Evolutionary conservation across 2,113 vertebrate species (phyloP).

Genomic region (Dicaeum eximium): DNA sequence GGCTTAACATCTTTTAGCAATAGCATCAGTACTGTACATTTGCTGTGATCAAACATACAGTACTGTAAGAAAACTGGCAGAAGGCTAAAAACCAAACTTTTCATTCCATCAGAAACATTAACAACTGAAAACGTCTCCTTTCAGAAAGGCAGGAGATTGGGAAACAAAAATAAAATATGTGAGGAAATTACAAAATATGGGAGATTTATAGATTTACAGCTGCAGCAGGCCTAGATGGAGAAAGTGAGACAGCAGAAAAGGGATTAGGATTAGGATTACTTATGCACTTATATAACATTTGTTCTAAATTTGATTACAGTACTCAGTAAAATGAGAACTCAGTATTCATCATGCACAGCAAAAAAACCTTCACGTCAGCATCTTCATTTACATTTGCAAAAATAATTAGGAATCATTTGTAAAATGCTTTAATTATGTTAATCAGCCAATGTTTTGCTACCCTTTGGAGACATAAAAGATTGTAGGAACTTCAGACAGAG

Average conservation of each 20-base stretch:
- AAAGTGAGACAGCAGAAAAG: slow-evolving; percentile 45
- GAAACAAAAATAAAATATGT: neutral
- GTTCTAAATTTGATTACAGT: slow-evolving; percentile 46
- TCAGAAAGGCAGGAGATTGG: neutral
- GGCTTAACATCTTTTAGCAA: neutral
- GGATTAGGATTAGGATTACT: slow-evolving; percentile 46
- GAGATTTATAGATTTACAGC: slow-evolving; percentile 45
- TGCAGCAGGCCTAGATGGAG: slow-evolving; percentile 20
- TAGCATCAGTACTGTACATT: neutral
- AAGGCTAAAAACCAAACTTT: neutral
- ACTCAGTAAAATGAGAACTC: slow-evolving; percentile 47
- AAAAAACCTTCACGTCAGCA: neutral
- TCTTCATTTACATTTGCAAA: slow-evolving; percentile 6
- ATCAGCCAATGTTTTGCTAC: slow-evolving; percentile 12
- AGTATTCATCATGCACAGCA: neutral
- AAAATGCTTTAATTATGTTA: slow-evolving; percentile 43
- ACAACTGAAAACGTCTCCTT: neutral
- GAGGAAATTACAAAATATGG: slow-evolving; percentile 9
- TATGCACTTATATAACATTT: slow-evolving; percentile 24
- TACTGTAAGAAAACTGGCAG: neutral
- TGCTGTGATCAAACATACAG: neutral
- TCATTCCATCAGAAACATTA: neutral
- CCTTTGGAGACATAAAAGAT: neutral
- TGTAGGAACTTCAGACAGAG: neutral
- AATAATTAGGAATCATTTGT: slow-evolving; percentile 13